Conservation (phyloP, 2,113 vertebrate species). For the Thomomys bottae region DNA sequence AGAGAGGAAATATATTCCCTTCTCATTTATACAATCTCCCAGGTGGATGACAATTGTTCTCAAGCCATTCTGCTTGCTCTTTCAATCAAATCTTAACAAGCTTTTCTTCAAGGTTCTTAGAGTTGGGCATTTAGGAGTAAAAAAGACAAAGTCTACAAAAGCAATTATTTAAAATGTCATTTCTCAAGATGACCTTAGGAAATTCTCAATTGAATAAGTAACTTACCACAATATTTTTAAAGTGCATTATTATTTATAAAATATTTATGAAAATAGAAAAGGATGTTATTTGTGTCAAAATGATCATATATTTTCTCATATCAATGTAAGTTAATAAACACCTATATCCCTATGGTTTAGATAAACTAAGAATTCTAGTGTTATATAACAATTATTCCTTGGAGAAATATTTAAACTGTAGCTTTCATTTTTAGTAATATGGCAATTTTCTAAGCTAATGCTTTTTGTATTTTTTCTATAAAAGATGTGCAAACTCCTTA, state of each 20-base stretch:
- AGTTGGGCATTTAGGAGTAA: background rate
- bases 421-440: background rate
- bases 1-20: conserved; percentile 39
- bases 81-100: background rate
- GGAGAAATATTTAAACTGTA: background rate
- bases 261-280: background rate
- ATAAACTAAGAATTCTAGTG: background rate
- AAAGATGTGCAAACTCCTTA: background rate
- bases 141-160: background rate
- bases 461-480: background rate
- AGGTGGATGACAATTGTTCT: conserved; percentile 3
- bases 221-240: conserved; percentile 4
- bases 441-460: background rate
- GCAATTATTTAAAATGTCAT: background rate
- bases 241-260: background rate
- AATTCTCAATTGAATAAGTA: background rate
- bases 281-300: background rate
- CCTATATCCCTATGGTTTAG: background rate
- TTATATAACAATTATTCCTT: background rate
- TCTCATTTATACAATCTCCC: conserved; percentile 24
- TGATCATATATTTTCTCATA: background rate
- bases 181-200: background rate
- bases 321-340: background rate
- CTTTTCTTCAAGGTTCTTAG: background rate
- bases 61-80: background rate